phyloP scores from a whole-genome alignment of 35 echinoderm and acorn worm genomes.

The Amphiura filiformis region DNA sequence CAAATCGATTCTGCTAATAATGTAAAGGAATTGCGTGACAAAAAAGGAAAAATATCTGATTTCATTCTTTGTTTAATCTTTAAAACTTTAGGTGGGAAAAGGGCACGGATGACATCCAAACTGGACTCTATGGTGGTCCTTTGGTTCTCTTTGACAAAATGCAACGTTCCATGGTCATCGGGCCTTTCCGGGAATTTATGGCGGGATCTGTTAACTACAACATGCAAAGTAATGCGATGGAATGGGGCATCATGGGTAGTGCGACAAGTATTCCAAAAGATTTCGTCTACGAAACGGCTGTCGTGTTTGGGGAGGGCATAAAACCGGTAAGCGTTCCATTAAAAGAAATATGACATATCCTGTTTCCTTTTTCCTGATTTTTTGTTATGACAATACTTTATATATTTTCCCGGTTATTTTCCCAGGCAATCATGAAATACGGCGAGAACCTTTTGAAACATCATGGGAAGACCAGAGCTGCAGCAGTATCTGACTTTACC shows the following conservation, averaged over 20 bases:
- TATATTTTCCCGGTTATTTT: not conserved
- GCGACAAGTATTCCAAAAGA: not conserved
- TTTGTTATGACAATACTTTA: not conserved
- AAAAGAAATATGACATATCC: too few relatives aligned
- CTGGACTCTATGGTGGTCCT: not conserved
- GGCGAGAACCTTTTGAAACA: not conserved
- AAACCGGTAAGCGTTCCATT: constrained; percentile 6
- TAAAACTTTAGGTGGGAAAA: not conserved
- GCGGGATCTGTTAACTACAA: not conserved
- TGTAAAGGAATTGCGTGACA: too few relatives aligned
- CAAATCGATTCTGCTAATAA: too few relatives aligned
- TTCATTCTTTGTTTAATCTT: too few relatives aligned
- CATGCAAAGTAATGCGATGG: not conserved
- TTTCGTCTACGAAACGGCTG: not conserved
- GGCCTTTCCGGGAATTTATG: not conserved
- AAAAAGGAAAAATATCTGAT: too few relatives aligned
- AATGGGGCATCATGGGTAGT: not conserved
- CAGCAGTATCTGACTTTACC: not conserved
- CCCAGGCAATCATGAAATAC: not conserved
- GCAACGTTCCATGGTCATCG: not conserved
- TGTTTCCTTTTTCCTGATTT: too few relatives aligned
- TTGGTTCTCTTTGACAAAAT: not conserved
- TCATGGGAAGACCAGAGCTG: not conserved
- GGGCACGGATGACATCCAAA: not conserved
- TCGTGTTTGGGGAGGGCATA: not conserved